Evolutionary conservation across 2,113 vertebrate genomes (phyloP).

Genomic region (Okapia johnstoni): DNA sequence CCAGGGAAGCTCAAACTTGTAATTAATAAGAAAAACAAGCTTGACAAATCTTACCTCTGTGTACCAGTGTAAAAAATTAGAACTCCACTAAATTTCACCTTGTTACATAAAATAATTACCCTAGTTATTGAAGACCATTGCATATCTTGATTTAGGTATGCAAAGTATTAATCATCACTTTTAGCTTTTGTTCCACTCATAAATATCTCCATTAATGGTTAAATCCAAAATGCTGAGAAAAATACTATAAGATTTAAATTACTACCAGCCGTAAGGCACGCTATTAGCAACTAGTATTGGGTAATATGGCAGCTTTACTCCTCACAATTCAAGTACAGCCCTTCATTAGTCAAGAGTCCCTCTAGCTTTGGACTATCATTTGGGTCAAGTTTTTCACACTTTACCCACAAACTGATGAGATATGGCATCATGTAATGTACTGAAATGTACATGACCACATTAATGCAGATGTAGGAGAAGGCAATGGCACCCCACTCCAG

Average conservation of each 20-base stretch:
- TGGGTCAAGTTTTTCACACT: not conserved
- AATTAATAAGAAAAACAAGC: conserved; percentile 4
- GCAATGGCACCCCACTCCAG: too few relatives aligned
- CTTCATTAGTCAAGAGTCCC: not conserved
- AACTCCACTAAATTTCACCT: not conserved
- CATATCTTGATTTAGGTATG: not conserved
- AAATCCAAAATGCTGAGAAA: not conserved
- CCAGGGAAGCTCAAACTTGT: not conserved
- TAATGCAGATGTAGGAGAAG: not conserved
- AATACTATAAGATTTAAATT: not conserved
- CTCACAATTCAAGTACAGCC: not conserved
- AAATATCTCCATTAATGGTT: not conserved
- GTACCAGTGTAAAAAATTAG: not conserved
- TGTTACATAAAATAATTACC: conserved; percentile 17
- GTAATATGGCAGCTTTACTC: not conserved
- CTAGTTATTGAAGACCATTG: not conserved
- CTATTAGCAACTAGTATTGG: not conserved
- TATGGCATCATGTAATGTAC: not conserved
- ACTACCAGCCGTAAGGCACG: not conserved
- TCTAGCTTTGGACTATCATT: not conserved
- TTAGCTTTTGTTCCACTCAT: not conserved
- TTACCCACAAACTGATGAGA: not conserved
- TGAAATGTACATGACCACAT: not conserved
- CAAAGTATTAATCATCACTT: conserved; percentile 5
- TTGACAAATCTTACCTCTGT: not conserved